Evolutionary conservation across 2,888 invertebrate species (phyloP), one percentile per base, ranked within the genome.

Genomic region (Chironomus riparius): DNA sequence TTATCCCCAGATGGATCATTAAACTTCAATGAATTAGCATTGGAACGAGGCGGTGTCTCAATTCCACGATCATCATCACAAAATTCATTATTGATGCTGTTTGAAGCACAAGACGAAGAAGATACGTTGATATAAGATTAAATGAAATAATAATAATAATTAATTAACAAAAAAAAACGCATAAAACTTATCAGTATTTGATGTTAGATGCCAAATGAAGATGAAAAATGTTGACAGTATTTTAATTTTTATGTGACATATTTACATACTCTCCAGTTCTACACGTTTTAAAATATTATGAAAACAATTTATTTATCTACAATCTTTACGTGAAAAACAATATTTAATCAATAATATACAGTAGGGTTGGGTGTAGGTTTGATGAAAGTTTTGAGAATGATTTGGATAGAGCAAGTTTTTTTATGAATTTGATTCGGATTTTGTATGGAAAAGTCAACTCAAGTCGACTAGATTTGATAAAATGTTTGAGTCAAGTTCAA

Each of bases 31-130:
- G 88, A 88, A 1, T 24, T 13, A 5, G 12, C 21, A 12, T 65
- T 65, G 22, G 85, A 88, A n/a, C 88, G 88, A 0, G 90, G 90
- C 78, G 89, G 91, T 0, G 90, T 91, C 0, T 81, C 89, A 18
- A 79, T 90, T 70, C 87, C 89, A 1, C 87, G 90, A 7, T 88
- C 92, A 24, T 88, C 90, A 70, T 93, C 92, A 68, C 92, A 92
- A 79, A 90, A 92, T 79, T 92, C 93, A 0, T 84, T 93, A 2
- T 80, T 93, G 65, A 88, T 92, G 85, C 88, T 90, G 73, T 91
- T 92, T 80, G 93, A 93, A 77, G 86, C 90, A n/a, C 89, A 92
- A 80, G 94, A 94, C 81, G 94, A 94, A 84, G 94, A 94, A 84
- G 94, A 94, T 80, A 94, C 94, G 13, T 86, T 94, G 74, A 91